These are phyloP conservation scores for Phlogophora meticulosa DNA, from an alignment of 2,888 invertebrate genomes.

Conservation along the genomic window DNA sequence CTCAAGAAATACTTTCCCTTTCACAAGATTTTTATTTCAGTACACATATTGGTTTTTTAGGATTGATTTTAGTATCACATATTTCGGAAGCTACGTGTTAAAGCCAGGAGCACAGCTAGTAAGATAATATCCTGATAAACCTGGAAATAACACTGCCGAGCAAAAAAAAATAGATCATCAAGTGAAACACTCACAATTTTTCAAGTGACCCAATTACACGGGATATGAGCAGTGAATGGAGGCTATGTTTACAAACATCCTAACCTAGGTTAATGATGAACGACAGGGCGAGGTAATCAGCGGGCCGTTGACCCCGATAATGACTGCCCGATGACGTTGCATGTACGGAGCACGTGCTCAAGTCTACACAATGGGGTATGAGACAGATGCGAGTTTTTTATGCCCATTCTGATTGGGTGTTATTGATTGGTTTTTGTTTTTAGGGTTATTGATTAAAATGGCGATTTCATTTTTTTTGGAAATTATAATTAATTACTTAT, in stretches of 20 bases:
- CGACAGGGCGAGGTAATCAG: constrained; percentile 90
- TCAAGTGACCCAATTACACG: constrained; percentile 79
- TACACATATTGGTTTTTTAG: too few species aligned
- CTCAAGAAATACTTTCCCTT: too few species aligned
- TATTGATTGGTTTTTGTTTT: constrained; percentile 61
- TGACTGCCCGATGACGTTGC: constrained; percentile 90
- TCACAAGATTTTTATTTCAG: too few species aligned
- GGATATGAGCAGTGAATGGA: constrained; percentile 82
- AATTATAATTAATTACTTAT: too few species aligned
- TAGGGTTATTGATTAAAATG: constrained; percentile 4
- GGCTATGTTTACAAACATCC: constrained; percentile 90
- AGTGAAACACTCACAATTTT: constrained; percentile 30
- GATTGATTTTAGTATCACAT: too few species aligned
- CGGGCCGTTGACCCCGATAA: constrained; percentile 89
- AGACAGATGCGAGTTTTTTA: constrained; percentile 75
- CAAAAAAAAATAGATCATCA: not conserved
- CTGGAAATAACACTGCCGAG: not conserved
- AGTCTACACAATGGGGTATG: constrained; percentile 70
- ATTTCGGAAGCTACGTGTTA: not conserved
- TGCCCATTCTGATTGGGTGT: constrained; percentile 59
- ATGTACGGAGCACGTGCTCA: constrained; percentile 84
- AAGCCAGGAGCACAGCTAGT: not conserved
- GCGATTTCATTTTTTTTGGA: not conserved
- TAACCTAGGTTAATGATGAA: constrained; percentile 91
- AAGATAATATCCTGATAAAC: not conserved